phyloP scores from a whole-genome alignment of 2,888 invertebrate genomes.

The Diachrysia chrysitis region DNA sequence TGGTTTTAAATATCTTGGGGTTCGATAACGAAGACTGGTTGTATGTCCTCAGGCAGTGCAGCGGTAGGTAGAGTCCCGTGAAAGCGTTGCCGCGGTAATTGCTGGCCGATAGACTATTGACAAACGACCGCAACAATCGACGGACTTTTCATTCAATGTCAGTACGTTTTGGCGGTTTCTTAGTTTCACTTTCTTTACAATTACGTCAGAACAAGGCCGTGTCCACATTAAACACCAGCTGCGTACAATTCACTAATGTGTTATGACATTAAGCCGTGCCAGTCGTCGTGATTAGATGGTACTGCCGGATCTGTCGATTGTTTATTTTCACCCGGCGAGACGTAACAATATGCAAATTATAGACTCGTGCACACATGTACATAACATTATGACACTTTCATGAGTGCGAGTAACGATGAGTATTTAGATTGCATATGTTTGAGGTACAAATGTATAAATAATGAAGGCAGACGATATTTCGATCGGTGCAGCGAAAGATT shows the following conservation, averaged over 20 bases:
- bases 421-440: slow-evolving; percentile 48
- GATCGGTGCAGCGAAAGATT: slow-evolving; percentile 44
- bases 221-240: slow-evolving; percentile 64
- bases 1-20: slow-evolving; percentile 58
- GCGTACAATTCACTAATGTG: slow-evolving; percentile 71
- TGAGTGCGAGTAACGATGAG: slow-evolving; percentile 57
- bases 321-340: slow-evolving; percentile 72
- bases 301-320: slow-evolving; percentile 70
- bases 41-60: slow-evolving; percentile 54
- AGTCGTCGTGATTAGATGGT: slow-evolving; percentile 65
- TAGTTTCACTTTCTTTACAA: slow-evolving; percentile 81
- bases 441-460: slow-evolving; percentile 40
- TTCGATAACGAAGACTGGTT: slow-evolving; percentile 70
- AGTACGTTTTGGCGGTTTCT: slow-evolving; percentile 74
- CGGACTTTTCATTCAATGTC: slow-evolving; percentile 72
- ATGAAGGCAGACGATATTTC: slow-evolving; percentile 12
- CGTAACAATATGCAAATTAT: slow-evolving; percentile 75
- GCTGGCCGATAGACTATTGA: slow-evolving; percentile 67
- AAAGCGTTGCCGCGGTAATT: slow-evolving; percentile 73
- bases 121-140: slow-evolving; percentile 71
- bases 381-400: slow-evolving; percentile 70
- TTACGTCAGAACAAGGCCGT: slow-evolving; percentile 77
- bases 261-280: slow-evolving; percentile 67
- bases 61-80: slow-evolving; percentile 62
- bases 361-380: slow-evolving; percentile 55